These are phyloP conservation scores for Sigmodon hispidus DNA, from an alignment of 2,113 vertebrate genomes.

Conservation along the genomic window DNA sequence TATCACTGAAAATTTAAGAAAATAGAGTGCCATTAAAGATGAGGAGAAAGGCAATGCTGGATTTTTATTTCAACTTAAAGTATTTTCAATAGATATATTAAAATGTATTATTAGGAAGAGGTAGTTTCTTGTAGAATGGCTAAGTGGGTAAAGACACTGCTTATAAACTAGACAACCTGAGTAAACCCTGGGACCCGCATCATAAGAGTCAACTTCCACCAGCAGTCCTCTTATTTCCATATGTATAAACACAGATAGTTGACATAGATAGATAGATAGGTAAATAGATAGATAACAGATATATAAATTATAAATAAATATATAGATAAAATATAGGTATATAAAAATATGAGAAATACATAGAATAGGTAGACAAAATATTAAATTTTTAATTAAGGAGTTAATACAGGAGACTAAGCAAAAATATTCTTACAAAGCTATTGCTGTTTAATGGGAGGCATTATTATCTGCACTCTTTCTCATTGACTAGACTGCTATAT, in stretches of 20 bases:
- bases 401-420: background rate
- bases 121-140: background rate
- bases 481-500: background rate
- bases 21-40: background rate
- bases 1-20: background rate
- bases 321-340: background rate
- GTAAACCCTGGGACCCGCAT: background rate
- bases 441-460: background rate
- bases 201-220: background rate
- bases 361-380: background rate
- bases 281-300: background rate
- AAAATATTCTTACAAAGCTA: background rate
- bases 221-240: background rate
- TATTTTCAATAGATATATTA: background rate
- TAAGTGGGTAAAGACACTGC: background rate
- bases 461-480: background rate
- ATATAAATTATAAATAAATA: background rate
- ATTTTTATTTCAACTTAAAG: background rate
- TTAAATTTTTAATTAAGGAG: background rate
- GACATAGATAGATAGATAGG: background rate
- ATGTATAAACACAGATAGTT: background rate
- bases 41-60: background rate
- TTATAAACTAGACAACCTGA: background rate
- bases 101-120: background rate
- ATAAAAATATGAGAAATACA: too few relatives aligned